Conservation (phyloP, 1,140 invertebrate species). For the Caenorhabditis brenneri region DNA sequence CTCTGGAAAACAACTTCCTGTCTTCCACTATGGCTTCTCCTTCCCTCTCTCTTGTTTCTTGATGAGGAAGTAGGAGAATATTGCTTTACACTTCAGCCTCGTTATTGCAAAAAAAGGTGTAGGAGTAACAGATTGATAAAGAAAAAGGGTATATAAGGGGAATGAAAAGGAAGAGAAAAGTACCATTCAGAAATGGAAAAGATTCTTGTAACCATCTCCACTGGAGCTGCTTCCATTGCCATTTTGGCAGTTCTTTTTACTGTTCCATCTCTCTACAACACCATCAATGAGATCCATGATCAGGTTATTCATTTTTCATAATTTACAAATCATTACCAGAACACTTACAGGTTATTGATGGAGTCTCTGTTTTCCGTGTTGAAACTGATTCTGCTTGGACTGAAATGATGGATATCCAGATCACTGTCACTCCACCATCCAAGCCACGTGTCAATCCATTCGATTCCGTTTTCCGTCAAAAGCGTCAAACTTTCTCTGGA, state of each 20-base stretch:
- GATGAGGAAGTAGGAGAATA: constrained; percentile 14
- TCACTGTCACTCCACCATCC: too few relatives aligned
- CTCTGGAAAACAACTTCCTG: background rate
- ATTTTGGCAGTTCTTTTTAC: constrained; percentile 15
- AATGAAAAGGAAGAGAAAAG: too few relatives aligned
- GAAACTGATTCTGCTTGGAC: constrained; percentile 11
- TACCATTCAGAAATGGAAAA: constrained; percentile 7
- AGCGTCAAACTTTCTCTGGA: too few relatives aligned
- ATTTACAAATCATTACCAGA: background rate
- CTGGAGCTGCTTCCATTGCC: constrained; percentile 8
- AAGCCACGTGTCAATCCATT: too few relatives aligned
- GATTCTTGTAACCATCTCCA: constrained; percentile 21
- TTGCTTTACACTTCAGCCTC: constrained; percentile 19
- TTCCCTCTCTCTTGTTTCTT: background rate
- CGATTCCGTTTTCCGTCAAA: too few relatives aligned
- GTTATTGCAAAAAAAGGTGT: too few relatives aligned
- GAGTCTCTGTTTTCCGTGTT: constrained; percentile 46
- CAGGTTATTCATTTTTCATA: background rate
- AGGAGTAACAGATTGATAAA: too few relatives aligned
- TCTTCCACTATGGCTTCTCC: background rate
- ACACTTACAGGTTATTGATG: background rate
- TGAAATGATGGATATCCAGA: background rate
- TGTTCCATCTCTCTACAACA: constrained; percentile 21
- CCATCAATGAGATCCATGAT: too few relatives aligned
- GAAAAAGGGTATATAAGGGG: too few relatives aligned